These are phyloP conservation scores for Pomphorhynchus laevis DNA, from an alignment of 1,140 invertebrate species.

Conservation along the genomic window DNA sequence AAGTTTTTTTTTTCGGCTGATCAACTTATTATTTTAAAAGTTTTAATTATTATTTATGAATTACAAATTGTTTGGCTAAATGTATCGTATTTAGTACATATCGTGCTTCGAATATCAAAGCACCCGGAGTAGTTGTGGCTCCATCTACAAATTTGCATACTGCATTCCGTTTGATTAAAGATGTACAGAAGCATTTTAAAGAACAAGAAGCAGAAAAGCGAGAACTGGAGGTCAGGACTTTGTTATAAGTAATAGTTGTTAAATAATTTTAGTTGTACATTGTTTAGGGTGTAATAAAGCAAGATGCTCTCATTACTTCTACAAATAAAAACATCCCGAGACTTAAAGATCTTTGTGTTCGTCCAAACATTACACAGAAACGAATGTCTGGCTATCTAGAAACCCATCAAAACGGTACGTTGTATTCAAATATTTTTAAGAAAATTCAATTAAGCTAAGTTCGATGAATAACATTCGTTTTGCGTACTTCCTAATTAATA, in stretches of 20 bases:
- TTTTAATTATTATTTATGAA: no score
- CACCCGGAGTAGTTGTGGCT: constrained; percentile 55
- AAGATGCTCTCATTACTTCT: constrained; percentile 71
- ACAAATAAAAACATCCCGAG: constrained; percentile 76
- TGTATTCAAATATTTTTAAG: constrained; percentile 7
- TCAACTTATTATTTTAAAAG: no score
- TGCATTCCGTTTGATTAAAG: constrained; percentile 79
- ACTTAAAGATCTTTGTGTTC: constrained; percentile 81
- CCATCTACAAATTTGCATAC: constrained; percentile 79
- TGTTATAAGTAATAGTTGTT: constrained; percentile 20
- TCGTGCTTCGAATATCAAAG: constrained; percentile 75
- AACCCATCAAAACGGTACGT: constrained; percentile 59
- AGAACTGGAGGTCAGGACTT: constrained; percentile 39
- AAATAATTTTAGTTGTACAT: constrained; percentile 3
- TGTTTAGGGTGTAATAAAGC: constrained; percentile 43
- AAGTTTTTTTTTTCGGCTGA: no score
- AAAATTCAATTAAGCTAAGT: not conserved
- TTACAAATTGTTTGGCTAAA: no score
- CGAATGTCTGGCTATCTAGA: constrained; percentile 58
- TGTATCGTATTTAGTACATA: constrained; percentile 26
- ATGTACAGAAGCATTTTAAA: constrained; percentile 93
- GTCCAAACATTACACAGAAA: constrained; percentile 88
- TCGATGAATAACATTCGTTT: no score
- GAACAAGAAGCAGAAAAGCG: constrained; percentile 83
- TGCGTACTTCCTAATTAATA: no score